Conservation (phyloP, 2,113 vertebrate genomes). For the Natator depressus region DNA sequence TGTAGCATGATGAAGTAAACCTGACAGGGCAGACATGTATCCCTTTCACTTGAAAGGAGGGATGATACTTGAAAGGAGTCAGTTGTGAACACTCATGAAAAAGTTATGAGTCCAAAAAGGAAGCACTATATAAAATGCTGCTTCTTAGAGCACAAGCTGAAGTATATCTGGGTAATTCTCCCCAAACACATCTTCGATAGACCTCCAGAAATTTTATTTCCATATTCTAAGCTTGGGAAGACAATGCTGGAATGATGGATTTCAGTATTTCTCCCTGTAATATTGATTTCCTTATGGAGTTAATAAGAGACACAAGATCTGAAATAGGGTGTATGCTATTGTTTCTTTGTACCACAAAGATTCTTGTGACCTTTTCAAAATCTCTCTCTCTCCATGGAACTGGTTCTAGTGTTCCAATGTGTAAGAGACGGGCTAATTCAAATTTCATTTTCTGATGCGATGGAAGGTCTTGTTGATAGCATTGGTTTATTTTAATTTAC, state of each 20-base stretch:
- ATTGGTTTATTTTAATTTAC: not conserved
- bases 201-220: not conserved
- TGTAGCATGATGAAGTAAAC: not conserved
- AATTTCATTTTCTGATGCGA: not conserved
- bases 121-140: not conserved
- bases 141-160: not conserved
- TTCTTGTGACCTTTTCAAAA: not conserved
- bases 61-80: not conserved
- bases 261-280: not conserved
- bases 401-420: not conserved
- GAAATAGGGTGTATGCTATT: not conserved
- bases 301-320: too few species aligned
- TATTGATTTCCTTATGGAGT: not conserved
- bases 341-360: not conserved
- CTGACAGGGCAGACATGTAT: not conserved
- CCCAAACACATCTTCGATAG: not conserved
- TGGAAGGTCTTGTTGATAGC: not conserved
- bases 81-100: not conserved
- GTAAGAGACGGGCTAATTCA: rapidly evolving
- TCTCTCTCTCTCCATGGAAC: not conserved
- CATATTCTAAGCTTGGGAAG: not conserved
- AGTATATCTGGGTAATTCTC: not conserved
- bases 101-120: not conserved
- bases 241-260: not conserved
- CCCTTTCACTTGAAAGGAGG: not conserved